Evolutionary conservation across 1,140 invertebrate species (phyloP), one percentile per base, ranked within the genome.

Genomic region (Manduca sexta): DNA sequence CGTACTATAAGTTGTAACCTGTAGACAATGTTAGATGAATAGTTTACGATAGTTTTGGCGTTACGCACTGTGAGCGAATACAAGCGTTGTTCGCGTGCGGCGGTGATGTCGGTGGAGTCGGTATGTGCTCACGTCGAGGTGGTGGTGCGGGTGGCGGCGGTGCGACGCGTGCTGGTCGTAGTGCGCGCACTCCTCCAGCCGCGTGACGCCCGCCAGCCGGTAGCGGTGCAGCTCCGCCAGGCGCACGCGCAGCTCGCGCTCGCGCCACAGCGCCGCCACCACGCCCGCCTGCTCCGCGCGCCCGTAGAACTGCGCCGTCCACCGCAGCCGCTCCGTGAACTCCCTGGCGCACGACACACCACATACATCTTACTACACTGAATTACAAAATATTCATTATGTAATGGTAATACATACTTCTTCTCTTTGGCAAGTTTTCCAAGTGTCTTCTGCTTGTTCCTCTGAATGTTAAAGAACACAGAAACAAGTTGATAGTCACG

Each of bases 291-390:
- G 93, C 84, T 97, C 95, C 51, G 91, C 88, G 21, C 92, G 89
- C 0, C 94, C 93, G 67, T 95, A 93, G 87, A 97, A 97, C 73
- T 97, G 95, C 16, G 94, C 92, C 74, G 96, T 95, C 34, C 93
- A 90, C 33, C 93, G 89, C 74, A 97, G 90, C 40, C 93, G 92
- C 52, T 97, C 95, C 16, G 91, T 88, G 62, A 94, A 91, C 58
- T 94, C 92, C 53, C 92, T 93, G 47, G n/a, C n/a, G n/a, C n/a
- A n/a, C n/a, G n/a, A n/a, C n/a, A 1, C 11, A 34, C 33, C n/a
- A 34, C 0, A 26, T 26, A 7, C 3, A 3, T 21, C 0, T 26
- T 8, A 26, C 1, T 5, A 3, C 0, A 26, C 4, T 0, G 4
- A 26, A 3, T 5, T 14, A 34, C 33, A 34, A 34, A 34, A 34